A percentile compares a stretch with the other conserved stretches of the same genome.
These are phyloP conservation scores for Styela clava DNA, from an alignment of 23 tunicate species.

Conservation along the genomic window DNA sequence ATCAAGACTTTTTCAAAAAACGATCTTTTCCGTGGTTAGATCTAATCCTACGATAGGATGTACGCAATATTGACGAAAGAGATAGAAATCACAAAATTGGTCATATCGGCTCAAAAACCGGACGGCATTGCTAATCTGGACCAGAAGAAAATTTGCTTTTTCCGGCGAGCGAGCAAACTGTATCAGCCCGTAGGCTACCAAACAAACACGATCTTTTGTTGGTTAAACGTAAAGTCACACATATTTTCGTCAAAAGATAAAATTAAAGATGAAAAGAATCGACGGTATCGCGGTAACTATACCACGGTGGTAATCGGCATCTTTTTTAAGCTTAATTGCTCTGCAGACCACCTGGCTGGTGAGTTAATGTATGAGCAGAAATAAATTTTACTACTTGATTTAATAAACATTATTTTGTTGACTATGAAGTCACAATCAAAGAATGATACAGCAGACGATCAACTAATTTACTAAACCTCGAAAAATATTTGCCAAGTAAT, in stretches of 20 bases:
- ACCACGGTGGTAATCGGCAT: background rate
- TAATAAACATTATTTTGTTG: no score
- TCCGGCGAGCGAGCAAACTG: background rate
- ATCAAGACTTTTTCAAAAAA: no score
- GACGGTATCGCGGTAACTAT: background rate
- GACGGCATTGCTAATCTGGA: background rate
- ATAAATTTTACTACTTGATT: no score
- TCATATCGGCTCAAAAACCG: no score
- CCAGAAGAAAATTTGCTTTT: background rate
- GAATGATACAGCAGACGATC: no score
- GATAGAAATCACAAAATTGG: background rate
- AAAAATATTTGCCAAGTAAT: no score
- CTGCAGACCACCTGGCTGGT: background rate
- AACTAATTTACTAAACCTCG: no score
- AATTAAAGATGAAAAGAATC: background rate
- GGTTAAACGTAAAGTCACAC: background rate
- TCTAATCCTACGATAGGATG: background rate
- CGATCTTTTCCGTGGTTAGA: no score
- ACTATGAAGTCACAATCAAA: no score
- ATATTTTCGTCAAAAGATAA: background rate
- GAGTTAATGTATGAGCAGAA: no score
- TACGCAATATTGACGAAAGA: background rate
- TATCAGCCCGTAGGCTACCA: slow-evolving; percentile 14
- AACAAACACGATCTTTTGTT: background rate
- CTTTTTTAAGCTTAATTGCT: background rate